phyloP scores from a whole-genome alignment of 2,888 invertebrate species.

The Ornithoptera alexandrae region DNA sequence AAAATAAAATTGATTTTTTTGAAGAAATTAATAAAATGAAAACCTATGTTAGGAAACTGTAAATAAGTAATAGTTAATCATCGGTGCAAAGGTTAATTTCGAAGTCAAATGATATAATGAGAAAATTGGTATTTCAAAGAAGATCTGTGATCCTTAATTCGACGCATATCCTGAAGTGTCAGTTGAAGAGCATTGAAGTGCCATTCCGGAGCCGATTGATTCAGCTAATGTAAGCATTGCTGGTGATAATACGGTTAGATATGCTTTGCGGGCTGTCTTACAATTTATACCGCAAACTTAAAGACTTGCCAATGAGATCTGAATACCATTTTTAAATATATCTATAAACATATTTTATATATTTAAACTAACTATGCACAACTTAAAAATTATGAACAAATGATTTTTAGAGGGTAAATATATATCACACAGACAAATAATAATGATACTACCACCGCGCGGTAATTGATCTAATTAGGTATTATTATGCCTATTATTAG shows the following conservation, averaged over 20 bases:
- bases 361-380: too few relatives aligned
- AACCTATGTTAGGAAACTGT: too few relatives aligned
- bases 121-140: conserved; percentile 1
- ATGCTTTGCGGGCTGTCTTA: conserved; percentile 31
- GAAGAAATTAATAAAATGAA: too few relatives aligned
- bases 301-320: conserved; percentile 9
- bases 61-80: neutral
- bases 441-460: too few relatives aligned
- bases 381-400: too few relatives aligned
- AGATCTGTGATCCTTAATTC: conserved; percentile 16
- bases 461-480: too few relatives aligned
- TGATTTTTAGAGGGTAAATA: too few relatives aligned
- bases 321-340: neutral
- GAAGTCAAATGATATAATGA: neutral
- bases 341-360: neutral
- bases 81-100: neutral
- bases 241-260: conserved; percentile 39
- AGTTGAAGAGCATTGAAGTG: conserved; percentile 41
- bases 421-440: too few relatives aligned
- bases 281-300: conserved; percentile 19
- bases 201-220: conserved; percentile 52
- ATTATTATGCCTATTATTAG: too few relatives aligned
- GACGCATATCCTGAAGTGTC: conserved; percentile 41
- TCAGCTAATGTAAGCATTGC: conserved; percentile 51
- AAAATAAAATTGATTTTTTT: too few relatives aligned